Evolutionary conservation across 2,797 vertebrate genomes (phyloP).

Genomic region (Leontocebus nigricollis): DNA sequence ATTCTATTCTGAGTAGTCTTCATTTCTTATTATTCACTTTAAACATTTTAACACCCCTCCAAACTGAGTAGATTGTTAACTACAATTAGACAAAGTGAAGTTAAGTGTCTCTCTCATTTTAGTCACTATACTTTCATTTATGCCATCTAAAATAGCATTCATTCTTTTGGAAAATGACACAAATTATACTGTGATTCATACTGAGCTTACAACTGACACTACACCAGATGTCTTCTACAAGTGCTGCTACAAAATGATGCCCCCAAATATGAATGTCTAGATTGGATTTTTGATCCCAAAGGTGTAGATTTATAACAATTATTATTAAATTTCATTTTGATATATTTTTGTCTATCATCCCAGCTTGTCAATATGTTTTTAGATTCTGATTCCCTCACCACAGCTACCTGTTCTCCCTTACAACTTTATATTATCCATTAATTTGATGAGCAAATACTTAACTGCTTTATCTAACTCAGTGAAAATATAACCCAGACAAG

Average conservation of each 20-base stretch:
- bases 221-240: conserved; percentile 61
- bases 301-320: background rate
- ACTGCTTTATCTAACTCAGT: background rate
- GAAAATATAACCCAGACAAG: background rate
- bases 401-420: background rate
- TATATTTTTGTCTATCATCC: background rate
- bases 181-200: conserved; percentile 59
- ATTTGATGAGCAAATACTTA: background rate
- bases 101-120: conserved; percentile 37
- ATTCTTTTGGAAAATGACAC: conserved; percentile 53
- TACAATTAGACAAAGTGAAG: conserved; percentile 36
- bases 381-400: background rate
- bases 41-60: background rate
- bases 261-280: background rate
- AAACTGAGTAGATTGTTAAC: conserved; percentile 47
- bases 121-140: conserved; percentile 24
- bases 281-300: background rate
- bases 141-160: background rate
- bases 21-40: conserved; percentile 36
- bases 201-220: conserved; percentile 48
- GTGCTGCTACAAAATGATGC: background rate
- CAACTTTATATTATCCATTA: background rate
- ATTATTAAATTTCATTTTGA: conserved; percentile 21
- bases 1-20: conserved; percentile 20
- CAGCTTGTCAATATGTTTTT: background rate